These are phyloP conservation scores for Chaenodraco wilsoni DNA, from an alignment of 2,797 vertebrate genomes.

Conservation along the genomic window DNA sequence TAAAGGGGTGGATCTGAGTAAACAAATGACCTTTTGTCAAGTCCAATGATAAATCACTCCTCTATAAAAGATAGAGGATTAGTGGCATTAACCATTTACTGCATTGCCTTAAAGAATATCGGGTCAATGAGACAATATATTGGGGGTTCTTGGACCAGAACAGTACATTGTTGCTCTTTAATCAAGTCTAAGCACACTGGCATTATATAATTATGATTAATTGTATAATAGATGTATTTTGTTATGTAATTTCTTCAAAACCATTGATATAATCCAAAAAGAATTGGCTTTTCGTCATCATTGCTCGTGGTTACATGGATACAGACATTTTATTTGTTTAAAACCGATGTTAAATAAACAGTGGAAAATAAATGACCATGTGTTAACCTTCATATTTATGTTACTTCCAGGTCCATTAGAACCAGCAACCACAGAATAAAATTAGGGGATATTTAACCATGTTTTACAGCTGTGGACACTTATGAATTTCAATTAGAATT, in stretches of 20 bases:
- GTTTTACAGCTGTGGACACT: background rate
- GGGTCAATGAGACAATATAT: conserved; percentile 27
- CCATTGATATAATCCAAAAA: background rate
- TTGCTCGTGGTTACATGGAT: background rate
- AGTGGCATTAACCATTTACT: conserved; percentile 70
- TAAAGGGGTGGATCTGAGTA: conserved; percentile 64
- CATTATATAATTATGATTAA: too few relatives aligned
- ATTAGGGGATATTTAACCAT: background rate
- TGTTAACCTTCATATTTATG: background rate
- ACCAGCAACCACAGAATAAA: background rate
- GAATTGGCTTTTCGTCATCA: background rate
- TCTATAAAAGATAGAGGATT: conserved; percentile 61
- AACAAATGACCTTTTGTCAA: conserved; percentile 77
- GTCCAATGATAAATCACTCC: conserved; percentile 74
- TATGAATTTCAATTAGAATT: too few relatives aligned
- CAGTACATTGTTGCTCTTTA: background rate
- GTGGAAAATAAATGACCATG: background rate
- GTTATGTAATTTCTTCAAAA: background rate
- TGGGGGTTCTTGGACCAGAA: background rate
- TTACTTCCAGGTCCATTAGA: too few relatives aligned
- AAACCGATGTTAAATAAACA: background rate
- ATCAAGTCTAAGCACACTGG: background rate
- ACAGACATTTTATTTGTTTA: background rate
- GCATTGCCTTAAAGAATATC: conserved; percentile 13
- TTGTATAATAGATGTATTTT: background rate